Conservation (phyloP, 1,140 invertebrate genomes). For the Homalodisca vitripennis region DNA sequence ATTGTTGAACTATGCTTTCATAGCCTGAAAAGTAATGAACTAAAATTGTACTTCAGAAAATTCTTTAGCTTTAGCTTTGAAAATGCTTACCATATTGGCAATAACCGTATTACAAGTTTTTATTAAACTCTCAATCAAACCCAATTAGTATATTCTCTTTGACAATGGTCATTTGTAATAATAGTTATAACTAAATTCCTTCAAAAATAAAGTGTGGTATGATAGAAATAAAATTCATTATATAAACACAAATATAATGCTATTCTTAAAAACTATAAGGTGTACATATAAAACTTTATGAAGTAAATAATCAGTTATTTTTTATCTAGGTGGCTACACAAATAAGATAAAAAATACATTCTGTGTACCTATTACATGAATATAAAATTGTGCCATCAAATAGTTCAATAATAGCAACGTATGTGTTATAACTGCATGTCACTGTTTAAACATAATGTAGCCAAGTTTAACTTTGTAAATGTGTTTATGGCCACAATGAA, state of each 20-base stretch:
- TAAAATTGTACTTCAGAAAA: not conserved
- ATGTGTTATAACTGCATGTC: too few relatives aligned
- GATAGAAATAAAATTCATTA: not conserved
- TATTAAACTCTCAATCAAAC: not conserved
- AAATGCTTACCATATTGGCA: constrained; percentile 14
- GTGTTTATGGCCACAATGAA: too few relatives aligned
- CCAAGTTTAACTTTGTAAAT: too few relatives aligned
- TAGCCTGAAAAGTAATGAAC: not conserved
- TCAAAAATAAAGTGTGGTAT: not conserved
- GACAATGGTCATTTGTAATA: not conserved
- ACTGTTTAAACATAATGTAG: too few relatives aligned
- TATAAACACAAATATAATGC: not conserved
- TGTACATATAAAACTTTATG: not conserved
- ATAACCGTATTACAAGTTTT: not conserved
- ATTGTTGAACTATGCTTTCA: not conserved
- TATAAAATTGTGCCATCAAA: too few relatives aligned
- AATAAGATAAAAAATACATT: too few relatives aligned
- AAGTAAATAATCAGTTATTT: not conserved
- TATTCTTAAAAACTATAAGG: not conserved
- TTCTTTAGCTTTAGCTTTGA: constrained; percentile 1
- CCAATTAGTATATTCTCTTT: not conserved
- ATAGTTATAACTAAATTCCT: not conserved
- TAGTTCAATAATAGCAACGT: too few relatives aligned
- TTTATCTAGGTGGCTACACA: too few relatives aligned
- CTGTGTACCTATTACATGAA: too few relatives aligned